Base-by-base conservation (phyloP, 37 sponge, comb jelly and placozoan genomes). In the Amphimedon queenslandica region DNA sequence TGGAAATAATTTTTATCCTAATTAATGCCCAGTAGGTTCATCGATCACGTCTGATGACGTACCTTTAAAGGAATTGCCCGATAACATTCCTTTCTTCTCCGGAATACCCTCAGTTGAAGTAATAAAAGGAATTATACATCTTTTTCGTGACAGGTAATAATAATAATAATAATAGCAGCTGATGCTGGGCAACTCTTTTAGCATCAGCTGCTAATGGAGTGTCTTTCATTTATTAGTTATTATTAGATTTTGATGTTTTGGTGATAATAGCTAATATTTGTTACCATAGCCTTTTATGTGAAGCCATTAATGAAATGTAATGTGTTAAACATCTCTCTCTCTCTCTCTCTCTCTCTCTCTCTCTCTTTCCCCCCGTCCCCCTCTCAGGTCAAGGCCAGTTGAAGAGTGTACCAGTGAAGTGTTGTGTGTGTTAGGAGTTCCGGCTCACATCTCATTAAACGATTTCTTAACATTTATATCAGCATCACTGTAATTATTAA, bases 101-200 rank as follows among this genome's bases (percentile, higher is more conserved):
- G 94, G 94, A 27, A 91, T 84, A 21, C 94, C 94, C 13, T 64
- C 80, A 28, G 84, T 87, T 16, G 94, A 87, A 42, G 64, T 58
- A 1, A 60, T 77, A 10, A 82, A 78, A 57, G 94, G 94, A 21
- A 20, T 94, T 1, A 64, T 94, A 3, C 94, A 94, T 73, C 77
- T 94, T 53, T 94, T 78, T 64, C 82, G 77, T 41, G 73, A 84
- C 16, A 77, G 42, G 81, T 82, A 31, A 67, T 69, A 18, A 56
- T 30, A 29, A 72, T 25, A 67, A 0, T 25, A 5, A 23, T 71
- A 38, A 20, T 21, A n/a, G n/a, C n/a, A n/a, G n/a, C n/a, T n/a
- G n/a, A n/a, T n/a, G n/a, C n/a, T n/a, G n/a, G n/a, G n/a, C n/a
- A n/a, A n/a, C n/a, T n/a, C n/a, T n/a, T n/a, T n/a, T n/a, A n/a